Percentiles rank a stretch among this genome's conserved stretches.
phyloP scores from a whole-genome alignment of 2,888 invertebrate species.

The Lasioglossum oenotherae region DNA sequence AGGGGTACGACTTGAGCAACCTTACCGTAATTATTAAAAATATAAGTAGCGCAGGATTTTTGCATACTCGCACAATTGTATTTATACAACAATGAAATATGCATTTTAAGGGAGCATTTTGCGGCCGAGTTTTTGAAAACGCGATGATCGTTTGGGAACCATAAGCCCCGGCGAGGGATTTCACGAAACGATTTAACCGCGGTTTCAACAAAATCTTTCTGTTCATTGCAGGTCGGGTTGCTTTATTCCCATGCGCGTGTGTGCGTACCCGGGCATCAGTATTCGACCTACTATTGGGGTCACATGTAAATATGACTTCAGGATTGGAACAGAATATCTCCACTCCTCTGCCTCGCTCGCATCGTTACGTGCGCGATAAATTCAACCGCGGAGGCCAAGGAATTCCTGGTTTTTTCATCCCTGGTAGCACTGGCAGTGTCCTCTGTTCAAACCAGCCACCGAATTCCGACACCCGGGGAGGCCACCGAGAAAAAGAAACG shows the following conservation, averaged over 20 bases:
- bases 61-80: background rate
- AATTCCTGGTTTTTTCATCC: background rate
- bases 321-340: constrained; percentile 49
- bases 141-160: background rate
- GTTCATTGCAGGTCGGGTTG: constrained; percentile 9
- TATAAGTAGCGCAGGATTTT: background rate
- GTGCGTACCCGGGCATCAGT: constrained; percentile 25
- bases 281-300: constrained; percentile 47
- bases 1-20: too few relatives aligned
- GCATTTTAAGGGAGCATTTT: background rate
- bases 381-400: constrained; percentile 8
- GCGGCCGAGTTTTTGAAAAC: background rate
- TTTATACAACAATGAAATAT: background rate
- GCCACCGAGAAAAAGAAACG: background rate
- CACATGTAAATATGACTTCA: constrained; percentile 51
- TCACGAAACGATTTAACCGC: constrained; percentile 7
- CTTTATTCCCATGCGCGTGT: constrained; percentile 24
- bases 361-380: constrained; percentile 38
- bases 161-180: background rate
- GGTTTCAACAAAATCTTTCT: constrained; percentile 21
- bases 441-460: constrained; percentile 19
- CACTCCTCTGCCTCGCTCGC: constrained; percentile 6
- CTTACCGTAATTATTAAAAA: too few relatives aligned
- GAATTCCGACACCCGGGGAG: background rate
- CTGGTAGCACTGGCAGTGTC: background rate